These are phyloP conservation scores for Drosophila teissieri DNA, from an alignment of 1,140 invertebrate species.

Conservation along the genomic window DNA sequence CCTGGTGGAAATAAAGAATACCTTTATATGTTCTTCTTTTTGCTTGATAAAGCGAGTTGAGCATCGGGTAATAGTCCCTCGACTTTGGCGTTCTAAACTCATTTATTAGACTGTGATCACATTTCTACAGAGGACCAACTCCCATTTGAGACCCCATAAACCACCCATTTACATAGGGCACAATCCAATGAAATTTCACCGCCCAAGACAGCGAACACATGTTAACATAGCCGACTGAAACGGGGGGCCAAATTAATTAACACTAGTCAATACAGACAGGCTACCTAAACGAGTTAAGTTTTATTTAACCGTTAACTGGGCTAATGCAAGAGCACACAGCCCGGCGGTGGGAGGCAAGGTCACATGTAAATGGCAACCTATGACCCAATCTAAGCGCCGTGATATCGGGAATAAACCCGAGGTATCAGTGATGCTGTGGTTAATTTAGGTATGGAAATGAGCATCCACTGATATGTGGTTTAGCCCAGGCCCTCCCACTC, in stretches of 20 bases:
- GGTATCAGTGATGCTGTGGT: constrained; percentile 50
- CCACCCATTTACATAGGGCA: background rate
- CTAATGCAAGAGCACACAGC: constrained; percentile 43
- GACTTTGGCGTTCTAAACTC: too few relatives aligned
- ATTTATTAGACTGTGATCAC: too few relatives aligned
- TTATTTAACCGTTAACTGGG: constrained; percentile 27
- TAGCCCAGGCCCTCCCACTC: constrained; percentile 10
- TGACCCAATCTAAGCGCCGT: constrained; percentile 1
- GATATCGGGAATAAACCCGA: constrained; percentile 41
- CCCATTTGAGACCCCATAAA: background rate
- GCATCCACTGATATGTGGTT: constrained; percentile 53
- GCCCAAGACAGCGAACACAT: constrained; percentile 32
- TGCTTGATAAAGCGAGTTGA: too few relatives aligned
- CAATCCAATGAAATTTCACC: constrained; percentile 42
- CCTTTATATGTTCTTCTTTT: too few relatives aligned
- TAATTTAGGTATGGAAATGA: constrained; percentile 65
- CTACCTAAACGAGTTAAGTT: constrained; percentile 41
- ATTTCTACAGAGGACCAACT: background rate
- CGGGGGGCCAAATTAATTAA: constrained; percentile 53
- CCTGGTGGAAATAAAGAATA: too few relatives aligned
- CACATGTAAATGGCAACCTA: constrained; percentile 17
- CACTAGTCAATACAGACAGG: constrained; percentile 54
- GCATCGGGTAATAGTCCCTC: too few relatives aligned
- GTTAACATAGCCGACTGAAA: constrained; percentile 23
- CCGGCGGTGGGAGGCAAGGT: constrained; percentile 28